Evolutionary conservation across 2,888 invertebrate genomes (phyloP).

Genomic region (Orthosia gracilis): DNA sequence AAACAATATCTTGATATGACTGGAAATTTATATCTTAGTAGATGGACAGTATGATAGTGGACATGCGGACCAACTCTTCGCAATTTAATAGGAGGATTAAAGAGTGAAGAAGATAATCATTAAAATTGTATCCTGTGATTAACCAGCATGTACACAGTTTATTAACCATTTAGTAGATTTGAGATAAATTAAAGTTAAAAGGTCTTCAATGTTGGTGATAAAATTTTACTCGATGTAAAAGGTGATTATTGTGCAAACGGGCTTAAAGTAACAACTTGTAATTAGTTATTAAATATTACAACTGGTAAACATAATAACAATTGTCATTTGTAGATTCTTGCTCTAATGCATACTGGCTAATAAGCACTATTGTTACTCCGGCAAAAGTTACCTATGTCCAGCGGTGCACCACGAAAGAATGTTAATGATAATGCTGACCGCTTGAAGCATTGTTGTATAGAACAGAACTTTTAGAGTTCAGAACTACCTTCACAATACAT

Average conservation of each 20-base stretch:
- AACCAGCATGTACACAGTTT: not conserved
- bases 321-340: constrained; percentile 10
- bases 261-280: not conserved
- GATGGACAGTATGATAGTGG: not conserved
- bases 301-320: constrained; percentile 32
- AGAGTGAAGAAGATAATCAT: not conserved
- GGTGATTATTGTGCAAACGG: constrained; percentile 30
- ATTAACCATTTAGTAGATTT: not conserved
- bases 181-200: not conserved
- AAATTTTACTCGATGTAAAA: constrained; percentile 24
- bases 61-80: not conserved
- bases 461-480: not conserved
- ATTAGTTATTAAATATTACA: constrained; percentile 46
- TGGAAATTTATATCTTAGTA: not conserved
- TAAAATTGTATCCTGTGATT: not conserved
- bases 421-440: not conserved
- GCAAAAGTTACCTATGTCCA: not conserved
- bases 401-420: not conserved
- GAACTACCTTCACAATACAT: not conserved
- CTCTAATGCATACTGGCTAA: not conserved
- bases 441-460: not conserved
- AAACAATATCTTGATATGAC: not conserved
- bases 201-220: constrained; percentile 7
- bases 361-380: not conserved
- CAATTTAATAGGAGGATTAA: not conserved